Conservation (phyloP, 1,140 invertebrate genomes). For the Nasonia vitripennis region DNA sequence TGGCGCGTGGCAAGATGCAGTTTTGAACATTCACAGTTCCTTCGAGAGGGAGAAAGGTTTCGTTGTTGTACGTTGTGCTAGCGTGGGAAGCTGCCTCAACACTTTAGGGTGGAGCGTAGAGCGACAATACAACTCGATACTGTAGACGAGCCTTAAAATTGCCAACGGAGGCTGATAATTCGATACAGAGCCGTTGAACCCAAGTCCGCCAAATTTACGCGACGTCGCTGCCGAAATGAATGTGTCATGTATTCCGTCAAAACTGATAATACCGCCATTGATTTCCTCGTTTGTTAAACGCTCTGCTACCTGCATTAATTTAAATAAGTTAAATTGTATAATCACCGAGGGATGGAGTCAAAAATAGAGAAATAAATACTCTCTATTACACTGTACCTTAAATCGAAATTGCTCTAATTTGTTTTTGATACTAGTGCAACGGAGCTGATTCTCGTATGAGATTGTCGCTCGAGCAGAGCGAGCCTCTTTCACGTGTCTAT, state of each 20-base stretch:
- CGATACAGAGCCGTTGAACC: background rate
- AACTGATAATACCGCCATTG: background rate
- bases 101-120: slow-evolving; percentile 57
- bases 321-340: too few relatives aligned
- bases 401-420: too few relatives aligned
- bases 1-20: too few relatives aligned
- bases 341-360: too few relatives aligned
- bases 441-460: too few relatives aligned
- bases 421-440: too few relatives aligned
- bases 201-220: background rate
- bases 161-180: background rate
- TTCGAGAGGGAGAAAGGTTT: slow-evolving; percentile 55
- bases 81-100: slow-evolving; percentile 50
- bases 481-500: too few relatives aligned
- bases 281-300: background rate
- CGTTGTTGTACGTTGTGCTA: background rate
- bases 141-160: slow-evolving; percentile 23
- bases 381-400: too few relatives aligned
- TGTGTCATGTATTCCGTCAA: background rate
- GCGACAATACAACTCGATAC: slow-evolving; percentile 36
- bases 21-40: slow-evolving; percentile 54
- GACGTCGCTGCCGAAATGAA: background rate
- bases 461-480: too few relatives aligned
- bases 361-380: too few relatives aligned
- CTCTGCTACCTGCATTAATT: background rate